Evolutionary conservation across 2,797 vertebrate species (phyloP), one percentile per base, ranked within the genome.

Genomic region (Hypotaenidia okinawae): DNA sequence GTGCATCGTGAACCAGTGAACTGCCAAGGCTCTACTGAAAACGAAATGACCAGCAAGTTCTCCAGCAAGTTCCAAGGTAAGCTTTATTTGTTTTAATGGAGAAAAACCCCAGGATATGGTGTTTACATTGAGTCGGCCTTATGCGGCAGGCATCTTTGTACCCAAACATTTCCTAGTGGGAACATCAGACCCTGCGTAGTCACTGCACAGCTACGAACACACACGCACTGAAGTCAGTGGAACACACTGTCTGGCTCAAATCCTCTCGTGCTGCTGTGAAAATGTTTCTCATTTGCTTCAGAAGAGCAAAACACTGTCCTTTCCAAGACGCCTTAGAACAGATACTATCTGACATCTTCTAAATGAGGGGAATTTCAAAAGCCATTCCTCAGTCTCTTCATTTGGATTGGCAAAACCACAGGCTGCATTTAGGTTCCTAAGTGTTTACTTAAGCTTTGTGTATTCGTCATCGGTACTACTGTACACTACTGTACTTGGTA

Each of bases 151-250:
- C 43, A 45, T 45, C 43, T 45, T 45, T 10, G 9, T 45, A 45
- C 45, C n/a, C 70, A 69, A 41, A 22, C 4, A 41, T 55, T 27
- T 86, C 55, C 66, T 49, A 1, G 3, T 41, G 79, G 66, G 43
- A 61, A 25, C 70, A 47, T 23, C 69, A 28, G 30, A 9, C 58
- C 33, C 24, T 7, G 33, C 0, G 0, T 0, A 47, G 66, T 7
- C 79, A 41, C 35, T 52, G 54, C 32, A 30, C 41, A 62, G 68
- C 18, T 55, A 6, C 2, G 23, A 84, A 61, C 32, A 19, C 21
- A 17, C 21, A 43, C 75, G 19, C 1, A 17, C 18, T 61, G 1
- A 52, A 75, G 76, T 30, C 72, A n/a, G 5, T 0, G 4, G 45
- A 91, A 63, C 54, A 39, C 10, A 1, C 15, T 49, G 43, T 25